Conservation (phyloP, 2,888 invertebrate species). For the Aleiodes alternator region DNA sequence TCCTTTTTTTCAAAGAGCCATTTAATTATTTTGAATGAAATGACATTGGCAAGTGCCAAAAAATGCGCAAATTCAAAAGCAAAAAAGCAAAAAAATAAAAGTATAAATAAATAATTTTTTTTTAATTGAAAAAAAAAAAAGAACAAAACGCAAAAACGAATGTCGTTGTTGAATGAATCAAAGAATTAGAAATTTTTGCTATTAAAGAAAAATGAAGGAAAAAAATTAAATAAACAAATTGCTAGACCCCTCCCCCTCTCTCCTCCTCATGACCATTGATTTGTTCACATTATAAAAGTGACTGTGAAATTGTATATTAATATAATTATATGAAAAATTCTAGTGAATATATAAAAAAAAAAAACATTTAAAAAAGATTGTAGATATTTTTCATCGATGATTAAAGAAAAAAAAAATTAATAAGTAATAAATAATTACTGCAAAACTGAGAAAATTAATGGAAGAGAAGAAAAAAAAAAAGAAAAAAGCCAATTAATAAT, state of each 20-base stretch:
- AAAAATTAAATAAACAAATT: constrained; percentile 28
- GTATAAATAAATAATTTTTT: constrained; percentile 3
- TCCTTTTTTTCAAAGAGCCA: no score
- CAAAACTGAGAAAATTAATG: constrained; percentile 28
- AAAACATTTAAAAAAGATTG: constrained; percentile 52
- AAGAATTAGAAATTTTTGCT: constrained; percentile 17
- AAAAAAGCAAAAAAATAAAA: constrained; percentile 30
- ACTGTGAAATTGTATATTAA: constrained; percentile 66
- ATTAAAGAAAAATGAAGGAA: background rate
- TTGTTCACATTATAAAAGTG: constrained; percentile 69
- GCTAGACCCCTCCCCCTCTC: constrained; percentile 49
- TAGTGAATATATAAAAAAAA: constrained; percentile 35
- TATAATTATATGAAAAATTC: constrained; percentile 56
- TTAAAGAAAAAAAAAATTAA: constrained; percentile 60
- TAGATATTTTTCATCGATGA: constrained; percentile 66
- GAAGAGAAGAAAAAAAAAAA: constrained; percentile 46
- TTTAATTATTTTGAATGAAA: background rate
- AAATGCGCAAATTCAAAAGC: constrained; percentile 36
- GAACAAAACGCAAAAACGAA: background rate
- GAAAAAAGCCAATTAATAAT: constrained; percentile 43
- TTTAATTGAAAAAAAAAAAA: background rate
- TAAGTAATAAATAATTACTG: constrained; percentile 20
- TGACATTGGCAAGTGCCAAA: constrained; percentile 42
- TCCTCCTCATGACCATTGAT: constrained; percentile 56
- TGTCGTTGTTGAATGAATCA: constrained; percentile 22